Evolutionary conservation across 2,113 vertebrate genomes (phyloP).

Genomic region (Psophia crepitans): DNA sequence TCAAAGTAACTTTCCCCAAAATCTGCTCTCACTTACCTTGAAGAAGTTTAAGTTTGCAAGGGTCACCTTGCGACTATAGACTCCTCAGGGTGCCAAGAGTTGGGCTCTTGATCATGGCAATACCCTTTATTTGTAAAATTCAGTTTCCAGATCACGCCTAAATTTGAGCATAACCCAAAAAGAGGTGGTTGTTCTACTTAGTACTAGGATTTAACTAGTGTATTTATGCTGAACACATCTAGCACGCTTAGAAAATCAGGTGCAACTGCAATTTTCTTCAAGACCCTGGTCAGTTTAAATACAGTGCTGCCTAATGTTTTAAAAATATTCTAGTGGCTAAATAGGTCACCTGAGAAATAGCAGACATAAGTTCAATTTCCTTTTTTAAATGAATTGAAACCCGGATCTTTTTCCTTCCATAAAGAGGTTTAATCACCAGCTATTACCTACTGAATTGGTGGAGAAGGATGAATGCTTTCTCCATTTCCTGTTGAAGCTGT

Average conservation of each 20-base stretch:
- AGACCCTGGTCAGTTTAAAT: background rate
- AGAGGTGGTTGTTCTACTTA: background rate
- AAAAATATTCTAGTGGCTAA: background rate
- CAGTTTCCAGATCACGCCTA: background rate
- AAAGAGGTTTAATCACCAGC: background rate
- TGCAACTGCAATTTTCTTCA: background rate
- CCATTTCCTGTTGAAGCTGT: background rate
- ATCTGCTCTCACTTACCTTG: background rate
- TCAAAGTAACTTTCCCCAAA: background rate
- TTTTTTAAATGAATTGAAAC: background rate
- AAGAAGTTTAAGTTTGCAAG: background rate
- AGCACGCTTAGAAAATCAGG: background rate
- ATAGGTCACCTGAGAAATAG: background rate
- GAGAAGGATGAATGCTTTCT: background rate
- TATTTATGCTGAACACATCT: background rate
- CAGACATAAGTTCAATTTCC: background rate
- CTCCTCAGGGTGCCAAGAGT: background rate
- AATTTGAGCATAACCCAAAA: background rate
- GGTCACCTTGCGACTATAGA: background rate
- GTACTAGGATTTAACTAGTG: background rate
- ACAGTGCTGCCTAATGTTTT: background rate
- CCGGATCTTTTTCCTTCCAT: background rate
- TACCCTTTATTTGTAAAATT: background rate
- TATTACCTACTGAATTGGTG: background rate
- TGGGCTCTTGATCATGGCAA: background rate